Base-by-base conservation (phyloP, 2,113 vertebrate species). In the Acrocephalus arundinaceus region DNA sequence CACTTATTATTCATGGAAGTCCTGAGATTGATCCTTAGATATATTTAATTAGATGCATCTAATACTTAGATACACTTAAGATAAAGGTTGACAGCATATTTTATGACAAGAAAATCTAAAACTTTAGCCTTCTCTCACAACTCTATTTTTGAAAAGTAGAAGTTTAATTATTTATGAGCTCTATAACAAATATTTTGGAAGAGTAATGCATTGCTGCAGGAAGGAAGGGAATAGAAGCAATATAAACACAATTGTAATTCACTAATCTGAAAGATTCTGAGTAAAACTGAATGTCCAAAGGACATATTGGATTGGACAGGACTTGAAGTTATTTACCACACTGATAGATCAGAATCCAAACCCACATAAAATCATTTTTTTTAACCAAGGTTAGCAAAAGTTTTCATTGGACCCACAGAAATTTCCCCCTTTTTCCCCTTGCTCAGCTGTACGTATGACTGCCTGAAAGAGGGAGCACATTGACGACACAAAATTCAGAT, bases 1-100 rank as follows among this genome's bases (percentile, higher is more conserved):
- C 59, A 52, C 78, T 95, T 91, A 95, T 94, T 96, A 88, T 77
- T 94, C 85, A 94, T 92, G 89, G 90, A 92, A 62, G 58, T 72
- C 55, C 33, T 86, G 35, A 88, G 85, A 90, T 63, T 51, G 63
- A 63, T 41, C 59, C 54, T 96, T 80, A 65, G 65, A 70, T 82
- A 85, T 41, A 63, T 89, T 79, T 82, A 89, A 91, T 96, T 87
- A 71, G 46, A 76, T 54, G 75, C 41, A 57, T 87, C 68, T 79
- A 85, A 90, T 41, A 65, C 54, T 95, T 87, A 49, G 61, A 66
- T 78, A 85, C 31, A 63, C 80, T 79, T 73, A 91, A 90, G 93
- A 92, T 79, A 67, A 76, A 76, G 25, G 5, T 11, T 79, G 9
- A 82, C 45, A 89, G 59, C 11, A 19, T 73, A 35, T 62, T 93